Evolutionary conservation across 2,888 invertebrate species (phyloP).

Genomic region (Ophion obscuratus): DNA sequence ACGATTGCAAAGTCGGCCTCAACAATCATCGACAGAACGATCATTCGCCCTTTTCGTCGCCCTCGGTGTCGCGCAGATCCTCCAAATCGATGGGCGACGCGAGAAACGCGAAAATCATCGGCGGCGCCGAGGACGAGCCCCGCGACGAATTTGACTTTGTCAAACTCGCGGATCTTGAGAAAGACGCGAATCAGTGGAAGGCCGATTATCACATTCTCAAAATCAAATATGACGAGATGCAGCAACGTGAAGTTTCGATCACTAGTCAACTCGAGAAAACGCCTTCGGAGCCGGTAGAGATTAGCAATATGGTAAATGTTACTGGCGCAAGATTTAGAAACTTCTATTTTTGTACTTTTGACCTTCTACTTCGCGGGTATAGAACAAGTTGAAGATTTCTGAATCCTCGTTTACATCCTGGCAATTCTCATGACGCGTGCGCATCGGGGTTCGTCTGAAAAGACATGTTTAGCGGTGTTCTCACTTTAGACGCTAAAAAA

Average conservation of each 20-base stretch:
- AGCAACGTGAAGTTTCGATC: constrained; percentile 76
- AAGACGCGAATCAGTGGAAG: constrained; percentile 90
- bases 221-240: constrained; percentile 85
- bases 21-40: constrained; percentile 77
- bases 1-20: constrained; percentile 76
- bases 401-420: too few relatives aligned
- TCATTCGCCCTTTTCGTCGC: constrained; percentile 80
- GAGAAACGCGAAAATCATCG: constrained; percentile 72
- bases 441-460: not conserved
- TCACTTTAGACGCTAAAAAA: too few relatives aligned
- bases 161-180: constrained; percentile 84
- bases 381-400: not conserved
- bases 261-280: constrained; percentile 66
- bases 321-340: not conserved
- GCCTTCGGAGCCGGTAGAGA: constrained; percentile 74
- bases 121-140: constrained; percentile 76
- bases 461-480: too few relatives aligned
- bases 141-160: constrained; percentile 81
- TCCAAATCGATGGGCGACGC: constrained; percentile 79
- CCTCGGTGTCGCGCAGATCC: constrained; percentile 79
- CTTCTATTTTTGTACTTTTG: not conserved
- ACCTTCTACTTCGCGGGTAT: not conserved
- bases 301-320: constrained; percentile 81
- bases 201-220: constrained; percentile 89
- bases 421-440: not conserved